Conservation (phyloP, 2,888 invertebrate species). For the Pinctada fucata region DNA sequence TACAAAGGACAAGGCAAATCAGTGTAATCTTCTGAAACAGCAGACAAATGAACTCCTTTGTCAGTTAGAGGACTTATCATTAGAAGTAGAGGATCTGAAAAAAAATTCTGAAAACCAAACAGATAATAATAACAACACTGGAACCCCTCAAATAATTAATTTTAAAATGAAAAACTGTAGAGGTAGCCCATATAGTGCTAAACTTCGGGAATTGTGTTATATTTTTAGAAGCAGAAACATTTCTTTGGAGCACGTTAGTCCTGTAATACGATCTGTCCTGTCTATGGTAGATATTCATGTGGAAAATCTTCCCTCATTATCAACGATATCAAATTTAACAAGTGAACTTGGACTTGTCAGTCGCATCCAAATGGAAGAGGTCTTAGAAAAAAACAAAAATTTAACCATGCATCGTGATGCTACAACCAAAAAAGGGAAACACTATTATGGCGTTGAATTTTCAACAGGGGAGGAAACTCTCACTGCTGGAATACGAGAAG, state of each 20-base stretch:
- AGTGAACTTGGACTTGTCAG: conserved; percentile 2
- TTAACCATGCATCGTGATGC: conserved; percentile 18
- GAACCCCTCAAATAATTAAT: neutral
- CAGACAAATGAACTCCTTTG: too few relatives aligned
- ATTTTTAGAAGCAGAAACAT: conserved; percentile 14
- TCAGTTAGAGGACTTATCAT: too few relatives aligned
- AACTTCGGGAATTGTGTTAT: neutral
- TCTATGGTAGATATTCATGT: neutral
- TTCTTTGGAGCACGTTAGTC: neutral
- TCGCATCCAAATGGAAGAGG: conserved; percentile 3
- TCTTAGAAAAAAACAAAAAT: neutral
- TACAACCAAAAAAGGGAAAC: conserved; percentile 21
- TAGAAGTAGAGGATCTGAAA: too few relatives aligned
- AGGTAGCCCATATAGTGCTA: neutral
- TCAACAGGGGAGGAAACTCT: neutral
- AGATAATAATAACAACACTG: neutral
- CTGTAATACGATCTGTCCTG: neutral
- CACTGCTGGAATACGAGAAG: conserved; percentile 19
- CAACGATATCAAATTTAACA: conserved; percentile 6
- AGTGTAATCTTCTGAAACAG: too few relatives aligned
- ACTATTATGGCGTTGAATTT: conserved; percentile 18
- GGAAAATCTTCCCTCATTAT: neutral
- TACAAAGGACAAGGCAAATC: too few relatives aligned
- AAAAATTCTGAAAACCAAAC: too few relatives aligned
- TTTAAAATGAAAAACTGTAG: neutral